Conservation (phyloP, 1,140 invertebrate species). For the Bombus cullumanus region DNA sequence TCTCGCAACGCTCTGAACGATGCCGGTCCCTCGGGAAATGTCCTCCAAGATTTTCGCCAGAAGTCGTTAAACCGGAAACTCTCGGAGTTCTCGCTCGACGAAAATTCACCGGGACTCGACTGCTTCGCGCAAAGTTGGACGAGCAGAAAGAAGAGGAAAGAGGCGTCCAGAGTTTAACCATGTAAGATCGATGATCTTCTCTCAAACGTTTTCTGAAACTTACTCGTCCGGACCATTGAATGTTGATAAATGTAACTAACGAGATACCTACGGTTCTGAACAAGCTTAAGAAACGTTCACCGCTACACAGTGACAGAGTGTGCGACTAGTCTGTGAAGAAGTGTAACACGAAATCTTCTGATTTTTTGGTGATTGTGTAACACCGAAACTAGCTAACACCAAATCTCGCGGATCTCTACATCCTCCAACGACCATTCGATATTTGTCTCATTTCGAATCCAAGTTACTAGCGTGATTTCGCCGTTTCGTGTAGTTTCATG, state of each 20-base stretch:
- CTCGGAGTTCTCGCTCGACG: neutral
- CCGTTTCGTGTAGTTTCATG: too few species aligned
- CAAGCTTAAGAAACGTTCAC: neutral
- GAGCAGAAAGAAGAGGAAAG: neutral
- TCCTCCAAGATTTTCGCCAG: neutral
- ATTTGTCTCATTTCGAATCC: neutral
- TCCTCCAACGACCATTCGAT: neutral
- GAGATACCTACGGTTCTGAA: neutral
- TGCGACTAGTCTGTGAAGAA: neutral
- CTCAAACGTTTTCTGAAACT: neutral
- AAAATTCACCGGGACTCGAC: neutral
- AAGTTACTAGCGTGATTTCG: neutral
- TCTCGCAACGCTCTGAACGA: neutral
- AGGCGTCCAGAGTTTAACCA: neutral
- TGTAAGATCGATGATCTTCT: neutral
- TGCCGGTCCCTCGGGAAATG: neutral
- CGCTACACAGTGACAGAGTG: neutral
- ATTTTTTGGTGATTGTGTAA: neutral
- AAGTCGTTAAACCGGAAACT: constrained; percentile 1
- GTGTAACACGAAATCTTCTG: neutral
- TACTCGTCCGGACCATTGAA: too few species aligned
- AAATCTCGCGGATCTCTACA: neutral
- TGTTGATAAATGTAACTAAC: neutral
- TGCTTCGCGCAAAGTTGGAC: neutral
- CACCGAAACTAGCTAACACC: neutral